phyloP scores from a whole-genome alignment of 1,140 invertebrate species.

The Sinonovacula constricta region DNA sequence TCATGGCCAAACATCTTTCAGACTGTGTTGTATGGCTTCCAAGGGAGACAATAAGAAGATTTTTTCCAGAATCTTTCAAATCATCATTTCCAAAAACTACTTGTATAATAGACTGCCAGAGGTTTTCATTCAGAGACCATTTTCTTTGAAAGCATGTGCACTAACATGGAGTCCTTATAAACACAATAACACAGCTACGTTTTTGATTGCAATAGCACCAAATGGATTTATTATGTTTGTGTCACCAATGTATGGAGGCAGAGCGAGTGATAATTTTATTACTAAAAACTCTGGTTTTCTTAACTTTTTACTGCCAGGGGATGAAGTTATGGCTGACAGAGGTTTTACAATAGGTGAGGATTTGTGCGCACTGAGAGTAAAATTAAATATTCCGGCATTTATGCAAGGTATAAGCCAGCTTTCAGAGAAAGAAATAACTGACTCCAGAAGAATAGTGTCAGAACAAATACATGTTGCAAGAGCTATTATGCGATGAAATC shows the following conservation, averaged over 20 bases:
- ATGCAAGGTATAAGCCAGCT: conserved; percentile 54
- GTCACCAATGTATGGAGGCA: conserved; percentile 67
- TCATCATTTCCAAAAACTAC: conserved; percentile 33
- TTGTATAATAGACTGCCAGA: conserved; percentile 54
- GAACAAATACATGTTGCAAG: conserved; percentile 69
- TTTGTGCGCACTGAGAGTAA: conserved; percentile 19
- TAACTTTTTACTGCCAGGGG: conserved; percentile 26
- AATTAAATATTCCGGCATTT: conserved; percentile 58
- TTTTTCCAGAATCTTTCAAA: conserved; percentile 27
- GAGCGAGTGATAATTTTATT: conserved; percentile 65
- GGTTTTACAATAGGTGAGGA: conserved; percentile 42
- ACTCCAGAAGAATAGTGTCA: conserved; percentile 59
- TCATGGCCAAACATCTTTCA: conserved; percentile 22
- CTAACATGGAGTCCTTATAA: conserved; percentile 58
- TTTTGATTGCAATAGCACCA: conserved; percentile 69
- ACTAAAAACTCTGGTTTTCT: conserved; percentile 58
- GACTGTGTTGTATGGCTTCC: conserved; percentile 36
- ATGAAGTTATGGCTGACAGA: conserved; percentile 33
- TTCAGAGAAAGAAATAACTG: conserved; percentile 44
- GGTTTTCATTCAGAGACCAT: conserved; percentile 53
- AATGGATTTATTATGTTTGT: conserved; percentile 68
- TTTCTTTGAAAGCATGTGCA: conserved; percentile 17
- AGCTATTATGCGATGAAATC: conserved; percentile 55
- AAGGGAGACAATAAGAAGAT: conserved; percentile 37
- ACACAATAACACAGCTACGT: conserved; percentile 62